These are phyloP conservation scores for Phyllostomus hastatus DNA, from an alignment of 2,113 vertebrate species.

Conservation along the genomic window DNA sequence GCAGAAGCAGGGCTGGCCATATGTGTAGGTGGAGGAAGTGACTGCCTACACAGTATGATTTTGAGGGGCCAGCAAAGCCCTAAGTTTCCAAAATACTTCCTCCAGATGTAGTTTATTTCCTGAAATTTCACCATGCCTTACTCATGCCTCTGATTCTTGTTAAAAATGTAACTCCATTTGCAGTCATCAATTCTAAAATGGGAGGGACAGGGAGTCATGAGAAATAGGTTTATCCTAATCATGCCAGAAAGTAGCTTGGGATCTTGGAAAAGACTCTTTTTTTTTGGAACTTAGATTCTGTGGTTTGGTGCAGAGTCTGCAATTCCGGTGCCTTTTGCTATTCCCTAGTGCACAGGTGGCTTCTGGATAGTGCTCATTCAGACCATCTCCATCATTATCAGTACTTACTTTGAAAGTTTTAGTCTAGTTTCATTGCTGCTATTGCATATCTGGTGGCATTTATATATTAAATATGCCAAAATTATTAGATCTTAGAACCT, in stretches of 20 bases:
- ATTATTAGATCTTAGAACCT: background rate
- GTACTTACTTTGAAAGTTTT: background rate
- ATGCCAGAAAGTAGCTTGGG: background rate
- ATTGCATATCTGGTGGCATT: background rate
- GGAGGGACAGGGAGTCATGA: background rate
- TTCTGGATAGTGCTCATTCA: background rate
- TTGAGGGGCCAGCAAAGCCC: background rate
- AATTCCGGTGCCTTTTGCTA: background rate
- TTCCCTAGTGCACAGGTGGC: background rate
- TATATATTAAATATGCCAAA: background rate
- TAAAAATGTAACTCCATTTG: background rate
- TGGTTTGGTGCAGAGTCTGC: background rate
- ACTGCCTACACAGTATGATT: background rate
- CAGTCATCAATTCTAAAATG: background rate
- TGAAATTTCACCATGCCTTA: background rate
- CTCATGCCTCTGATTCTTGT: background rate
- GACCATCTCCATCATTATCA: background rate
- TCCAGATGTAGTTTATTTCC: conserved; percentile 10
- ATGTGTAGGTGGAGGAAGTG: background rate
- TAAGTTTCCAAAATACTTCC: background rate
- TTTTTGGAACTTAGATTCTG: background rate
- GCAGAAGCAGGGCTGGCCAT: background rate
- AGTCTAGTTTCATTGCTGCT: background rate
- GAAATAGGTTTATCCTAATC: background rate
- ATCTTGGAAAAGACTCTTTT: background rate